phyloP scores from a whole-genome alignment of 2,888 invertebrate species.

The Plusia festucae region DNA sequence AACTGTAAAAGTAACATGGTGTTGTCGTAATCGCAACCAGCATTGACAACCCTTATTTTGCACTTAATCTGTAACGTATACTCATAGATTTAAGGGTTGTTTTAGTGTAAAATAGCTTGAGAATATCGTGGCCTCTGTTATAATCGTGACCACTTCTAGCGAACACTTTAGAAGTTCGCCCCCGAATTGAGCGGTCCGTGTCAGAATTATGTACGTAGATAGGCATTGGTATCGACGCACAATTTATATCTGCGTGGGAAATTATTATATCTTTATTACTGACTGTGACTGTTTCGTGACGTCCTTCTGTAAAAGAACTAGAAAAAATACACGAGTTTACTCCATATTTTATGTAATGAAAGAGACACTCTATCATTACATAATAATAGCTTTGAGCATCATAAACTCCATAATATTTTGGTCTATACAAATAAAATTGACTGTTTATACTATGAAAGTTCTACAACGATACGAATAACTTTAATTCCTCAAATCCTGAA shows the following conservation, averaged over 20 bases:
- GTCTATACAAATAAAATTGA: not conserved
- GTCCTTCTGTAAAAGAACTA: slow-evolving; percentile 34
- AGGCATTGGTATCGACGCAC: slow-evolving; percentile 77
- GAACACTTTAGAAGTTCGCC: slow-evolving; percentile 86
- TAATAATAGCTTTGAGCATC: not conserved
- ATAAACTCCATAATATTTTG: slow-evolving; percentile 1
- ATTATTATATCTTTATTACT: slow-evolving; percentile 85
- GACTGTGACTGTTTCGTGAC: slow-evolving; percentile 66
- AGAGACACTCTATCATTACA: slow-evolving; percentile 10
- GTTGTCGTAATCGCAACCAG: slow-evolving; percentile 73
- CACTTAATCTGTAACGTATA: slow-evolving; percentile 67
- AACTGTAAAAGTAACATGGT: slow-evolving; percentile 61
- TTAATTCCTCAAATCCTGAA: not conserved
- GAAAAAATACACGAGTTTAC: slow-evolving; percentile 18
- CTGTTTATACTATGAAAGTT: not conserved
- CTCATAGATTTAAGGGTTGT: slow-evolving; percentile 58
- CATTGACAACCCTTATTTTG: slow-evolving; percentile 65
- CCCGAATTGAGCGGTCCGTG: slow-evolving; percentile 88
- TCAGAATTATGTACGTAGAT: slow-evolving; percentile 77
- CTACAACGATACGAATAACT: not conserved
- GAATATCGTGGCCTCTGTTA: slow-evolving; percentile 65
- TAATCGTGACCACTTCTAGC: slow-evolving; percentile 87
- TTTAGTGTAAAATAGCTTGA: slow-evolving; percentile 55
- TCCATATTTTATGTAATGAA: slow-evolving; percentile 29
- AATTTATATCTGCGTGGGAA: slow-evolving; percentile 82